These are phyloP conservation scores for Drosophila mayri DNA, from an alignment of 1,140 invertebrate species.

Conservation along the genomic window DNA sequence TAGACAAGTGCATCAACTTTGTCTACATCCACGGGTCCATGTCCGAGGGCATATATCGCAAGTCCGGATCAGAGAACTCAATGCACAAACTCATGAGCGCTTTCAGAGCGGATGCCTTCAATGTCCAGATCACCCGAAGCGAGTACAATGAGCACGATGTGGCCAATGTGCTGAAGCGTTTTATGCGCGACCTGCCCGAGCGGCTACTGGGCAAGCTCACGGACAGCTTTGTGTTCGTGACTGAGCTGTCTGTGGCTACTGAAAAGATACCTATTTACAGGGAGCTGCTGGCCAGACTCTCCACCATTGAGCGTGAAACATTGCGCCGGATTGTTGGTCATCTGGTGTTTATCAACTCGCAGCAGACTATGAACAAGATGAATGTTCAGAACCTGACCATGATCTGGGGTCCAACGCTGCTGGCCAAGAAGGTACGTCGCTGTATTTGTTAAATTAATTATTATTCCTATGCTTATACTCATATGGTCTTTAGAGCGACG, in stretches of 20 bases:
- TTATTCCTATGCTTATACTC: background rate
- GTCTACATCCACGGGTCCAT: conserved; percentile 93
- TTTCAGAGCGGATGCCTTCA: conserved; percentile 93
- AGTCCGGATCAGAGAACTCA: conserved; percentile 91
- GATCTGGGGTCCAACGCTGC: conserved; percentile 93
- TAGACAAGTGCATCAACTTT: conserved; percentile 96
- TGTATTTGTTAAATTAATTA: background rate
- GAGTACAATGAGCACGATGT: conserved; percentile 94
- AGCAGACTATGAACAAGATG: conserved; percentile 92
- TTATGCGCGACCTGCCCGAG: conserved; percentile 92
- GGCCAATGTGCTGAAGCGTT: conserved; percentile 93
- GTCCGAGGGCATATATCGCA: conserved; percentile 94
- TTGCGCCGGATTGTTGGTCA: conserved; percentile 91
- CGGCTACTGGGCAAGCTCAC: conserved; percentile 87
- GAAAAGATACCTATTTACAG: conserved; percentile 87
- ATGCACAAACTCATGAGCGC: conserved; percentile 90
- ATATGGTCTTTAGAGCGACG: conserved; percentile 53
- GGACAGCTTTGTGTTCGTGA: conserved; percentile 83
- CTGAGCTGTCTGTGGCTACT: conserved; percentile 86
- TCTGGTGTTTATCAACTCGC: conserved; percentile 91
- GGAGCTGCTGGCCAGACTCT: conserved; percentile 88
- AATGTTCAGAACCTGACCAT: conserved; percentile 92
- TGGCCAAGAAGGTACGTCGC: conserved; percentile 88
- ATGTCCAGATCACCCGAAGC: conserved; percentile 90
- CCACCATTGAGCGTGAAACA: conserved; percentile 90